Evolutionary conservation across 2,888 invertebrate species (phyloP).

Genomic region (Ariolimax columbianus): DNA sequence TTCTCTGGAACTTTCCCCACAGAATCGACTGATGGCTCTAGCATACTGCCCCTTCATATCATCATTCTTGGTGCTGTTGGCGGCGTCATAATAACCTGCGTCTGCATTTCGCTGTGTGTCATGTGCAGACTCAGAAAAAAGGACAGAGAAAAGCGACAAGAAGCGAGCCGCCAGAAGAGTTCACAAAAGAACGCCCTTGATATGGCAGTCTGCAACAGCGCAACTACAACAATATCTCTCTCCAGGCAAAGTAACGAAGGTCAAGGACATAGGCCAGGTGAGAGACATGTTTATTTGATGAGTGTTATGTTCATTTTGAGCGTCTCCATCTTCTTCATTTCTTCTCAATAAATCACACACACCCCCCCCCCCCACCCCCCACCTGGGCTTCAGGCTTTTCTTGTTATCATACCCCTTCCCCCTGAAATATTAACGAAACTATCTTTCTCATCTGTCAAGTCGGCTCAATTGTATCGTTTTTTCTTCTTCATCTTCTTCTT

Average conservation of each 20-base stretch:
- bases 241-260: conserved; percentile 44
- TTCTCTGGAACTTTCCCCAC: neutral
- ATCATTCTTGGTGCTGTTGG: conserved; percentile 73
- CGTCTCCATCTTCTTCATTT: too few relatives aligned
- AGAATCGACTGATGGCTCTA: neutral
- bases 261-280: conserved; percentile 33
- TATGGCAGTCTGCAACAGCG: conserved; percentile 62
- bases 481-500: neutral
- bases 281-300: neutral
- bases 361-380: too few relatives aligned
- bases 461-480: too few relatives aligned
- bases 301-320: too few relatives aligned
- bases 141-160: conserved; percentile 57
- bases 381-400: too few relatives aligned
- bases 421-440: too few relatives aligned
- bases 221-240: conserved; percentile 55
- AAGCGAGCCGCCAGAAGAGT: conserved; percentile 51
- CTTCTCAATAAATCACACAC: too few relatives aligned
- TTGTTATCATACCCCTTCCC: too few relatives aligned
- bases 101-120: conserved; percentile 66
- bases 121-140: conserved; percentile 63
- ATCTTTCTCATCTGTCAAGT: too few relatives aligned
- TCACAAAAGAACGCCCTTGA: conserved; percentile 59
- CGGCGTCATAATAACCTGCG: conserved; percentile 66
- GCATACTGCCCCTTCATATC: conserved; percentile 62